Evolutionary conservation across 1,140 invertebrate species (phyloP).

Genomic region (Trachelipus rathkii): DNA sequence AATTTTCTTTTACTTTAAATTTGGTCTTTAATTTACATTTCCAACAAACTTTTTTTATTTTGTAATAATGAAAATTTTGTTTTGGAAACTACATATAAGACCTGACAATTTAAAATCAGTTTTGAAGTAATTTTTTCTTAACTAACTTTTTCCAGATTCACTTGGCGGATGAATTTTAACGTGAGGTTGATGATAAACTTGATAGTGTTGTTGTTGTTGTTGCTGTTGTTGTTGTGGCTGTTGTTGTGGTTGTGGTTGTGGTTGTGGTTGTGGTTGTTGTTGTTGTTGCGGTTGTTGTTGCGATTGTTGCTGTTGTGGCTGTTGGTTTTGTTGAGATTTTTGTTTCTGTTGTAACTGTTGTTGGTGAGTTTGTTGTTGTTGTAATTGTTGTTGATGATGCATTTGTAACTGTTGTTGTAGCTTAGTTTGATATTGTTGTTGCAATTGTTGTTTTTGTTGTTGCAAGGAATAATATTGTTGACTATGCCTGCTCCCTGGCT

Average conservation of each 20-base stretch:
- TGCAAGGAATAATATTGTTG: constrained; percentile 43
- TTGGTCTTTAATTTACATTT: not conserved
- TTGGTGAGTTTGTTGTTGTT: constrained; percentile 16
- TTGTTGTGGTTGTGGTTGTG: constrained; percentile 29
- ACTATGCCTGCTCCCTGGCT: constrained; percentile 33
- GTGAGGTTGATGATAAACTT: constrained; percentile 41
- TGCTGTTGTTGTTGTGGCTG: constrained; percentile 31
- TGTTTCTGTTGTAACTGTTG: constrained; percentile 22
- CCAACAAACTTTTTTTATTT: not conserved
- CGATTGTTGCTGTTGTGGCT: constrained; percentile 29
- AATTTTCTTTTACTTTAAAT: no score
- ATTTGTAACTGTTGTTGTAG: constrained; percentile 24
- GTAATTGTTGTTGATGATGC: constrained; percentile 17
- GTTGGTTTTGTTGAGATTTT: constrained; percentile 18
- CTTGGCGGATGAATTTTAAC: constrained; percentile 45
- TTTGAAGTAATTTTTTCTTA: not conserved
- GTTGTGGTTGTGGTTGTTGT: constrained; percentile 35
- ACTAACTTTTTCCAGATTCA: constrained; percentile 45
- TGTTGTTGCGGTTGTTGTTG: constrained; percentile 38
- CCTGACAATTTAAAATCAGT: not conserved
- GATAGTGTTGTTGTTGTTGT: constrained; percentile 41
- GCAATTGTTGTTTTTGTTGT: constrained; percentile 44
- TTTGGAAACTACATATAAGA: not conserved
- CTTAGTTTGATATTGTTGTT: constrained; percentile 37
- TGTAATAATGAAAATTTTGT: not conserved